Percentiles rank a stretch among this genome's conserved stretches.
Evolutionary conservation across 2,888 invertebrate species (phyloP).

Genomic region (Eilema sororculum): DNA sequence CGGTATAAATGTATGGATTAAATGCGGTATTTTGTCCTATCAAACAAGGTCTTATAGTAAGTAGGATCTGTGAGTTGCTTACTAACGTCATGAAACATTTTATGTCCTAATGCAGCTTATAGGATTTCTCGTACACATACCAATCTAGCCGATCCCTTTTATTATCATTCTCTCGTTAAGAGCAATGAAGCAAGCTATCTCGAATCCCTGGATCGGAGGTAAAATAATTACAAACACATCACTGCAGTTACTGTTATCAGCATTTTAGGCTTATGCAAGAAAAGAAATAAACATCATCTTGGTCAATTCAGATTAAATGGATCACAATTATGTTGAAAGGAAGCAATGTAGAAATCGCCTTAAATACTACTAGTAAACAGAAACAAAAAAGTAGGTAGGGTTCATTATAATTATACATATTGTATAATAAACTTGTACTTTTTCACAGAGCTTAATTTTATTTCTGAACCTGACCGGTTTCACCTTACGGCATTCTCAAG

Average conservation of each 20-base stretch:
- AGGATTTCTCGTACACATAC: background rate
- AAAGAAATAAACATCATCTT: background rate
- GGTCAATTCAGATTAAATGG: no score
- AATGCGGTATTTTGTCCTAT: conserved; percentile 35
- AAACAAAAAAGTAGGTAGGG: no score
- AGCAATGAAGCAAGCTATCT: conserved; percentile 4
- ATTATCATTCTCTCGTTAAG: background rate
- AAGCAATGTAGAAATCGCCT: no score
- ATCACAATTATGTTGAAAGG: no score
- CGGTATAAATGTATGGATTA: conserved; percentile 17
- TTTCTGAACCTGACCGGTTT: no score
- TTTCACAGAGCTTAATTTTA: no score
- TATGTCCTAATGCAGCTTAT: background rate
- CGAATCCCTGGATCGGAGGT: background rate
- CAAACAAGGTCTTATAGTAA: background rate
- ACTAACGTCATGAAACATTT: background rate
- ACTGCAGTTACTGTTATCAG: background rate
- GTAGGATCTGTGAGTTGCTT: background rate
- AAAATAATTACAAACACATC: conserved; percentile 2
- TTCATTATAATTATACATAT: no score
- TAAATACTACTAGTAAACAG: no score
- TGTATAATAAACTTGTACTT: no score
- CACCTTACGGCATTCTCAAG: no score
- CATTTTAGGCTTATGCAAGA: background rate
- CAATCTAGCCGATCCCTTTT: background rate